These are phyloP conservation scores for Raja brachyura DNA, from an alignment of 2,113 vertebrate genomes.

Conservation along the genomic window DNA sequence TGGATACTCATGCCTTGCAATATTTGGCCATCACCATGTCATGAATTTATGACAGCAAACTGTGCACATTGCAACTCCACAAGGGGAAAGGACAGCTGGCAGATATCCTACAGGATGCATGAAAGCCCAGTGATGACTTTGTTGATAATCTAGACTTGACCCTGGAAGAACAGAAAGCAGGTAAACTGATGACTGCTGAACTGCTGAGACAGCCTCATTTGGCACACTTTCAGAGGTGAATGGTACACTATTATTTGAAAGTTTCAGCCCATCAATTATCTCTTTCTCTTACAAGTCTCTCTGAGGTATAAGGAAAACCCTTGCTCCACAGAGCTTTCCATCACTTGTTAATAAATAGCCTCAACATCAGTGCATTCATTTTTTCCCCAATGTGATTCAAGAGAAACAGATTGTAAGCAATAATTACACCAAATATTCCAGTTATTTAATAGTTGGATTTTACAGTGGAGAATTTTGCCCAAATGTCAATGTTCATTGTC, in stretches of 20 bases:
- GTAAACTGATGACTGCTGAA: slow-evolving; percentile 15
- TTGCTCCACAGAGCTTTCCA: not conserved
- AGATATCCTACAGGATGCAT: not conserved
- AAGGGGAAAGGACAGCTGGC: not conserved
- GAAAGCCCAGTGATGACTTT: not conserved
- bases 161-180: not conserved
- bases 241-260: not conserved
- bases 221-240: not conserved
- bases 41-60: not conserved
- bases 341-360: not conserved
- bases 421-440: not conserved
- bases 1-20: not conserved
- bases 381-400: not conserved
- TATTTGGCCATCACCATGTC: not conserved
- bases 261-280: slow-evolving; percentile 5
- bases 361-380: not conserved
- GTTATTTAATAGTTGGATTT: not conserved
- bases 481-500: no score
- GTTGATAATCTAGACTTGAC: not conserved
- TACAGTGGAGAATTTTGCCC: no score
- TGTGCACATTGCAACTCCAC: not conserved
- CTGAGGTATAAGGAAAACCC: not conserved
- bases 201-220: not conserved
- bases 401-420: not conserved
- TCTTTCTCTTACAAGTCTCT: not conserved